phyloP scores from a whole-genome alignment of 2,113 vertebrate genomes.

The mouse (Mus musculus) region DNA sequence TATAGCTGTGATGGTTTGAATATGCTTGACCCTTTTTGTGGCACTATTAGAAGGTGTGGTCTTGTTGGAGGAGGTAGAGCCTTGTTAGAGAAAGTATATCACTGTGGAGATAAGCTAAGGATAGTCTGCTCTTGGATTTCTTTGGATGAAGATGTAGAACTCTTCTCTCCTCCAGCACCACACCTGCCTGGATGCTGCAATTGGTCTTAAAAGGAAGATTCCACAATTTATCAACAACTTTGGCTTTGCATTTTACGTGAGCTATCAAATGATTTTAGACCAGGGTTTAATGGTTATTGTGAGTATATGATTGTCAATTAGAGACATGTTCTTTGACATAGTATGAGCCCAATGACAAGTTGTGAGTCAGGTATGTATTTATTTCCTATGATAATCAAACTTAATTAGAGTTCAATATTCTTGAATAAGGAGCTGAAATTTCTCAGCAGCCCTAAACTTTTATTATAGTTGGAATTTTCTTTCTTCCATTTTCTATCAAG shows the following conservation, averaged over 20 bases:
- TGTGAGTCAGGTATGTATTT: neutral
- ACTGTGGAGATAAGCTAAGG: too few species aligned
- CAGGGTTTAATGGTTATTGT: neutral
- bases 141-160: too few species aligned
- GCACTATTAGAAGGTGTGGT: too few species aligned
- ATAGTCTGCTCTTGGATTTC: too few species aligned
- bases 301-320: neutral
- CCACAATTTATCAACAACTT: neutral
- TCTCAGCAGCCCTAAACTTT: neutral
- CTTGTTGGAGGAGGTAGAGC: too few species aligned
- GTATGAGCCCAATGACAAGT: neutral
- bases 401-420: neutral
- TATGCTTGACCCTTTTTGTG: too few species aligned
- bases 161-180: too few species aligned
- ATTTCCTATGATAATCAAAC: neutral
- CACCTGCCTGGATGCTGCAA: neutral
- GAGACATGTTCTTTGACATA: neutral
- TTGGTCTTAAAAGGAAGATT: neutral
- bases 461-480: neutral
- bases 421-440: neutral
- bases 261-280: neutral
- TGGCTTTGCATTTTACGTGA: neutral
- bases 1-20: neutral
- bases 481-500: neutral
- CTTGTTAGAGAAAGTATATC: too few species aligned